Evolutionary conservation across 2,888 invertebrate species (phyloP).

Genomic region (Cheiracanthium punctorium): DNA sequence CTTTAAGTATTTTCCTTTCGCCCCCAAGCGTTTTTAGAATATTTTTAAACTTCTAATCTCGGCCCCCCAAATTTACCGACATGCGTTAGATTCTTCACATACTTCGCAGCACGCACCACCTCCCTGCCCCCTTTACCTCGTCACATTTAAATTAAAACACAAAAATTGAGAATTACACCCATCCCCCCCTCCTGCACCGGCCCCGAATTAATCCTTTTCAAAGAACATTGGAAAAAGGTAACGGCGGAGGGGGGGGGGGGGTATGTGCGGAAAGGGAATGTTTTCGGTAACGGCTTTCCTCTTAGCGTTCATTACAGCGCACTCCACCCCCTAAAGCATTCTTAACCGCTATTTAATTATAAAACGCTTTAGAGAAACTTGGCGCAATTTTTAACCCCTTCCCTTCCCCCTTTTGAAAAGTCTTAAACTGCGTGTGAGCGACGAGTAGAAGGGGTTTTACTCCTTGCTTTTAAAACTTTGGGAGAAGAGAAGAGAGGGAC

Average conservation of each 20-base stretch:
- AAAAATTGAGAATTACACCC: background rate
- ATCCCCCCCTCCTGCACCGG: too few relatives aligned
- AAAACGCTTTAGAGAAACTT: conserved; percentile 29
- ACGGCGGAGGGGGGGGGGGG: background rate
- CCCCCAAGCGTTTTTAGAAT: too few relatives aligned
- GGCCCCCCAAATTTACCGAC: too few relatives aligned
- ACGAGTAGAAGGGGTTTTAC: background rate
- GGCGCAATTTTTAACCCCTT: conserved; percentile 11
- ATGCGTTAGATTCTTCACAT: too few relatives aligned
- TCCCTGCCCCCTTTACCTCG: too few relatives aligned
- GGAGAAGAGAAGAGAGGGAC: conserved; percentile 6
- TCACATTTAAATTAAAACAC: background rate
- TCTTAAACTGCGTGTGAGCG: background rate
- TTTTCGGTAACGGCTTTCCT: background rate
- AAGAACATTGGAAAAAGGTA: background rate
- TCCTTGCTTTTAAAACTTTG: conserved; percentile 44
- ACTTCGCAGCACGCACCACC: too few relatives aligned
- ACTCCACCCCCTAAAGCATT: conserved; percentile 7
- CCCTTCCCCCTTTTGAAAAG: background rate
- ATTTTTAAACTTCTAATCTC: too few relatives aligned
- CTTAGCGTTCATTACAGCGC: background rate
- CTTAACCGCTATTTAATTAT: conserved; percentile 45
- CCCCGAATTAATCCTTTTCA: background rate
- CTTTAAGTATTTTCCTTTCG: too few relatives aligned
- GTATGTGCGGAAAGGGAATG: background rate